Conservation (phyloP, 2,888 invertebrate genomes). For the Azorinus chamasolen region DNA sequence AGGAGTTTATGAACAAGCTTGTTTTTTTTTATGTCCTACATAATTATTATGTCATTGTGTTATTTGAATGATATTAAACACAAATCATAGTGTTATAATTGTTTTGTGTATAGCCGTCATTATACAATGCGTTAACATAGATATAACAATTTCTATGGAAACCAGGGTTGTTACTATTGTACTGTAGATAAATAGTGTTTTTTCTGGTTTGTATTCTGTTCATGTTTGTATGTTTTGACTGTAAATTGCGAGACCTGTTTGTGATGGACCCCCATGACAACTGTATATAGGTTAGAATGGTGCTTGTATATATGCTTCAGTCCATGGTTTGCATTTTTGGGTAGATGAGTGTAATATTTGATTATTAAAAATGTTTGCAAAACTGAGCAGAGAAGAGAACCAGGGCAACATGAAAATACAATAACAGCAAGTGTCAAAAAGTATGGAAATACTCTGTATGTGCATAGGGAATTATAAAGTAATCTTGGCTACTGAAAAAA, state of each 20-base stretch:
- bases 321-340: too few species aligned
- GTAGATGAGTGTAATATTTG: too few species aligned
- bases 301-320: slow-evolving; percentile 54
- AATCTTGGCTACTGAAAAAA: too few species aligned
- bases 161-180: slow-evolving; percentile 53
- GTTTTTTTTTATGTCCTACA: too few species aligned
- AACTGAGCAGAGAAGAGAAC: not conserved
- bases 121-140: slow-evolving; percentile 12
- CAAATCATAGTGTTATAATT: not conserved
- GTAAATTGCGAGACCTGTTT: slow-evolving; percentile 14
- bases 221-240: slow-evolving; percentile 48
- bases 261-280: slow-evolving; percentile 36
- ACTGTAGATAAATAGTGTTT: slow-evolving; percentile 36
- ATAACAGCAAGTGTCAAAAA: too few species aligned
- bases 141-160: slow-evolving; percentile 42
- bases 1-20: too few species aligned
- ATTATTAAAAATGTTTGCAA: not conserved
- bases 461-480: too few species aligned
- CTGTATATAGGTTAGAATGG: slow-evolving; percentile 50
- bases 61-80: not conserved
- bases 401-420: too few species aligned
- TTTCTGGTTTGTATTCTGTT: slow-evolving; percentile 40
- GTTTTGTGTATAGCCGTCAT: slow-evolving; percentile 9
- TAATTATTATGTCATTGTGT: too few species aligned
- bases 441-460: too few species aligned